Conservation (phyloP, 2,888 invertebrate species). For the Leptopilina drosophilae region DNA sequence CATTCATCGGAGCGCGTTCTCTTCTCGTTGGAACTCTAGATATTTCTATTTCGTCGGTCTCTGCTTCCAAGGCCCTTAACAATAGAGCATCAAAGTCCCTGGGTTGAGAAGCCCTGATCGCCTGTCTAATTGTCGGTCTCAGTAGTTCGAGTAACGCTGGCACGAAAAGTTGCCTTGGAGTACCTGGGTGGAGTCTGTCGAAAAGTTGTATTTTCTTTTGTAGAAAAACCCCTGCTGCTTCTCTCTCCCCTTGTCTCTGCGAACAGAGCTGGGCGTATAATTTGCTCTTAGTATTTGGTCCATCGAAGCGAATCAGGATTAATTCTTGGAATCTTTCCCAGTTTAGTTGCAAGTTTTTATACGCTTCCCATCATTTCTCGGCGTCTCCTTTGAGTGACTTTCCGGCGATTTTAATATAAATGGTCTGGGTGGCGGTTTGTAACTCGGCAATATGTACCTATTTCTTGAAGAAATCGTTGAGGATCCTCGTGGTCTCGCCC, state of each 20-base stretch:
- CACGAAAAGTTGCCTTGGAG: neutral
- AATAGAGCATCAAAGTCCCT: conserved; percentile 20
- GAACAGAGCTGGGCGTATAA: conserved; percentile 38
- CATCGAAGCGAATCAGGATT: conserved; percentile 5
- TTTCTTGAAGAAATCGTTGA: neutral
- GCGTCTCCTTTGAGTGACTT: conserved; percentile 29
- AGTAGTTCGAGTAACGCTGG: conserved; percentile 28
- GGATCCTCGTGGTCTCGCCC: conserved; percentile 46
- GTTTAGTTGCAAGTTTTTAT: neutral
- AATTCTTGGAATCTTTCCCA: conserved; percentile 38
- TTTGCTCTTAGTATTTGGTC: conserved; percentile 4
- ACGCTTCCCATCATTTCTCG: conserved; percentile 29
- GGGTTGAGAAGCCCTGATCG: neutral
- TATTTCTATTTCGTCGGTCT: neutral
- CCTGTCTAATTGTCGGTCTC: neutral
- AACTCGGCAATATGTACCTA: neutral
- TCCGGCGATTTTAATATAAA: conserved; percentile 2
- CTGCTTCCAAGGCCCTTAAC: conserved; percentile 10
- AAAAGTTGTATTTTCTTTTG: conserved; percentile 44
- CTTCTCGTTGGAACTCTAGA: neutral
- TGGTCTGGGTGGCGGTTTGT: neutral
- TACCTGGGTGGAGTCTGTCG: conserved; percentile 35
- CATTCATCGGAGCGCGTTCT: neutral
- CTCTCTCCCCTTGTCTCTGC: conserved; percentile 18
- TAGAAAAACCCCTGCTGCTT: conserved; percentile 22